Evolutionary conservation across 35 echinoderm and acorn worm species (phyloP).

Genomic region (Lytechinus variegatus): DNA sequence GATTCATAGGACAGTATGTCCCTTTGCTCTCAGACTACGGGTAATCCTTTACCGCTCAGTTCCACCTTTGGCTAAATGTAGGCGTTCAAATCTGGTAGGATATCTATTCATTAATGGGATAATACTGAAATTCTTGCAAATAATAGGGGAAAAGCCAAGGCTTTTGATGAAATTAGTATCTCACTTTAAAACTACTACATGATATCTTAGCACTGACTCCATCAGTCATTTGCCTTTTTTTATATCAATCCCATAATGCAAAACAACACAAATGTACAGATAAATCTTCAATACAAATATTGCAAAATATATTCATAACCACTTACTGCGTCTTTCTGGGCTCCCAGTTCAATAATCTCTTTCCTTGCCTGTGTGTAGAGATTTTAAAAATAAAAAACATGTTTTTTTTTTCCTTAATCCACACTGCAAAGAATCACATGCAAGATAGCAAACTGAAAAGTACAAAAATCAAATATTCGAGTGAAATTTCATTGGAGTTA

Average conservation of each 20-base stretch:
- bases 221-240: neutral
- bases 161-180: neutral
- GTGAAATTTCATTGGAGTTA: no score
- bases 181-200: neutral
- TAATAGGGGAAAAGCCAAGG: neutral
- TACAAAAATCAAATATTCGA: no score
- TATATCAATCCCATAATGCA: neutral
- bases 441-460: no score
- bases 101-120: no score
- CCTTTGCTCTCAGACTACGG: no score
- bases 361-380: conserved; percentile 80
- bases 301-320: neutral
- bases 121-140: no score
- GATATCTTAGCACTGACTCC: neutral
- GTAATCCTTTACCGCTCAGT: no score
- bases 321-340: conserved; percentile 25
- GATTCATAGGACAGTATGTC: no score
- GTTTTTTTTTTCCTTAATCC: no score
- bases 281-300: neutral
- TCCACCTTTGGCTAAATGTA: no score
- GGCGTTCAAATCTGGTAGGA: no score
- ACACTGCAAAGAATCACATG: neutral
- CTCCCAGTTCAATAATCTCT: conserved; percentile 77
- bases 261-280: neutral
- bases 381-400: neutral